These are phyloP conservation scores for Scomber colias DNA, from an alignment of 2,113 vertebrate species.

Conservation along the genomic window DNA sequence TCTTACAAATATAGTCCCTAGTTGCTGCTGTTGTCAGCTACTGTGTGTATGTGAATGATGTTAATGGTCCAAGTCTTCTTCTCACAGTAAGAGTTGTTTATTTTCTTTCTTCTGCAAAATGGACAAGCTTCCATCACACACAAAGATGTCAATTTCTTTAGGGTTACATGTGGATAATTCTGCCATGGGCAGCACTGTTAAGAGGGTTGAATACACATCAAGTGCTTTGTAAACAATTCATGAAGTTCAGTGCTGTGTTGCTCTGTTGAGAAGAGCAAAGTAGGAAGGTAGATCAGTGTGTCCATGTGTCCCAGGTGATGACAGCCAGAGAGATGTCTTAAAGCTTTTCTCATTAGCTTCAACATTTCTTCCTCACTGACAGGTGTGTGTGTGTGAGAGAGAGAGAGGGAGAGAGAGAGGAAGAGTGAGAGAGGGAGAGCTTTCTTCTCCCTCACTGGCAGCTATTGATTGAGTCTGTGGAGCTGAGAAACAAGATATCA, in stretches of 20 bases:
- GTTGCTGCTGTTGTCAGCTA: too few relatives aligned
- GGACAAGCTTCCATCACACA: neutral
- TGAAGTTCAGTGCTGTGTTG: neutral
- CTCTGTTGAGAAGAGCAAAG: neutral
- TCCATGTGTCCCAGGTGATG: conserved; percentile 13
- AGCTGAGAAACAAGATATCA: conserved; percentile 73
- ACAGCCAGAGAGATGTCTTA: conserved; percentile 25
- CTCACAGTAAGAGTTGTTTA: neutral
- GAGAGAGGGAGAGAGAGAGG: too few relatives aligned
- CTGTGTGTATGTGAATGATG: too few relatives aligned
- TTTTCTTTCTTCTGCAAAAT: neutral
- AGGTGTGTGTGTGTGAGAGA: conserved; percentile 21
- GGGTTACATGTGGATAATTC: neutral
- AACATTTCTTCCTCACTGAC: conserved; percentile 28
- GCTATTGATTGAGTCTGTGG: conserved; percentile 74
- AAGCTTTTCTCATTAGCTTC: conserved; percentile 46
- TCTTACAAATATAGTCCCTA: too few relatives aligned
- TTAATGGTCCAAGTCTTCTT: too few relatives aligned
- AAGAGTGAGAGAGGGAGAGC: neutral
- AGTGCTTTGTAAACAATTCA: neutral
- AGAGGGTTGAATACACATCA: conserved; percentile 2
- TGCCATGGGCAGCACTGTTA: neutral
- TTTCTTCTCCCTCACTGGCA: conserved; percentile 45
- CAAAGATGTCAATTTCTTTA: neutral
- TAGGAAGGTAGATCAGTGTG: conserved; percentile 8